Evolutionary conservation across 2,797 vertebrate species (phyloP).

Genomic region (Lateolabrax maculatus): DNA sequence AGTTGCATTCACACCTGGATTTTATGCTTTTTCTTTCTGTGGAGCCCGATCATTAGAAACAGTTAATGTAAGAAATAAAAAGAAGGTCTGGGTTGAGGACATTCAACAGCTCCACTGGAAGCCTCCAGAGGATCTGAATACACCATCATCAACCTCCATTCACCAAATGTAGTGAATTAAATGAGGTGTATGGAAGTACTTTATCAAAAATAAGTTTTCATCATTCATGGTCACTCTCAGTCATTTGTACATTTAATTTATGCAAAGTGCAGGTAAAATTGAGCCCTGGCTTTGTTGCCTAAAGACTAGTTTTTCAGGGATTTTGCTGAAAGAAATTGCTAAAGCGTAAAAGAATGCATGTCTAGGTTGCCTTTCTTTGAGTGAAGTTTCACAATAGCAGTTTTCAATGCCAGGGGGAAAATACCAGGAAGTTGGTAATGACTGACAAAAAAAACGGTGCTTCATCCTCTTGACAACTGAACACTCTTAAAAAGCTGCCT

Average conservation of each 20-base stretch:
- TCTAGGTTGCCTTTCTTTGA: conserved; percentile 44
- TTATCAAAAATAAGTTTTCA: not conserved
- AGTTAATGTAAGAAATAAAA: not conserved
- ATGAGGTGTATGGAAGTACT: not conserved
- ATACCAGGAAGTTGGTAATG: conserved; percentile 54
- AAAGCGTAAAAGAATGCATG: conserved; percentile 63
- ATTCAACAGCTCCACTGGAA: conserved; percentile 20
- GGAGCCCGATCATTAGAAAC: not conserved
- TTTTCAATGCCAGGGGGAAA: conserved; percentile 61
- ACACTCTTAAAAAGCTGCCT: not conserved
- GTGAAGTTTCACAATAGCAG: conserved; percentile 61
- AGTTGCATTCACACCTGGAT: not conserved
- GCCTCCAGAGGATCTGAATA: conserved; percentile 25
- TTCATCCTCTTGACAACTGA: conserved; percentile 40
- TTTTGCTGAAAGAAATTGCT: conserved; percentile 43
- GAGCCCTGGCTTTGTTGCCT: conserved; percentile 4
- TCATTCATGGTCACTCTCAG: not conserved
- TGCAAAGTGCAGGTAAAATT: too few relatives aligned
- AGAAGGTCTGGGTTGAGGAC: conserved; percentile 16
- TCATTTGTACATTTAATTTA: conserved; percentile 8
- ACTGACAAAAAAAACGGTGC: conserved; percentile 34
- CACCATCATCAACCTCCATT: conserved; percentile 45
- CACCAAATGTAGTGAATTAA: conserved; percentile 14
- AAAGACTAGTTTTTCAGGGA: conserved; percentile 26
- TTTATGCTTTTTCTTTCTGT: not conserved